These are phyloP conservation scores for Okamejei kenojei DNA, from an alignment of 2,797 vertebrate species.

Conservation along the genomic window DNA sequence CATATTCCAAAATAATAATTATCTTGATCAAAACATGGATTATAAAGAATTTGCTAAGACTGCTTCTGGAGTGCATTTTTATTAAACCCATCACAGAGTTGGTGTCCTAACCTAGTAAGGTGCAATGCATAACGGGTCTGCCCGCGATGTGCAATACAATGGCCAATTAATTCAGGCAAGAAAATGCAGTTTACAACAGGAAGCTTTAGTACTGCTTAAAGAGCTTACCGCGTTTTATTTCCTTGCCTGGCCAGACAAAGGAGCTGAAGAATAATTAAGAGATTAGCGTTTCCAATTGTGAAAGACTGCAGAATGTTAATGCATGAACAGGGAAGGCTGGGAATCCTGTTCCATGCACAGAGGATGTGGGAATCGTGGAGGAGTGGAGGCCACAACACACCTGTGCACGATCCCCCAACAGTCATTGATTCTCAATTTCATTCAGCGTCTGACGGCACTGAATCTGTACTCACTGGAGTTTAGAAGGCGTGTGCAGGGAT, in stretches of 20 bases:
- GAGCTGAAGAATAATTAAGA: slow-evolving; percentile 1
- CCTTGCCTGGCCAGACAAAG: neutral
- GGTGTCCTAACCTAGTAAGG: no score
- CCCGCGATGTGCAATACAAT: neutral
- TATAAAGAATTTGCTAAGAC: neutral
- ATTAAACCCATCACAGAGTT: neutral
- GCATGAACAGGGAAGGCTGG: neutral
- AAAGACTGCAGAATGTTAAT: neutral
- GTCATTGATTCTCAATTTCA: no score
- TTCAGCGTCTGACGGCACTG: no score
- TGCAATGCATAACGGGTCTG: no score
- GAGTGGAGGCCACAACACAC: no score
- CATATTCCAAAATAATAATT: slow-evolving; percentile 34
- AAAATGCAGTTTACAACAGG: neutral
- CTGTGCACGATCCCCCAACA: no score
- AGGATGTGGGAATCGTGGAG: no score
- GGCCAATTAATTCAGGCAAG: neutral
- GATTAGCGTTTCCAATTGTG: slow-evolving; percentile 20
- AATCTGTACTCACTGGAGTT: no score
- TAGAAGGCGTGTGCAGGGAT: no score
- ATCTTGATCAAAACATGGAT: slow-evolving; percentile 33
- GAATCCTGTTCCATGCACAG: no score
- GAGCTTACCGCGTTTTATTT: neutral
- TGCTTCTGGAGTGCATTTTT: neutral
- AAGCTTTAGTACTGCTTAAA: neutral